Evolutionary conservation across 1,140 invertebrate species (phyloP), one percentile per base, ranked within the genome.

Genomic region (Neodiprion fabricii): DNA sequence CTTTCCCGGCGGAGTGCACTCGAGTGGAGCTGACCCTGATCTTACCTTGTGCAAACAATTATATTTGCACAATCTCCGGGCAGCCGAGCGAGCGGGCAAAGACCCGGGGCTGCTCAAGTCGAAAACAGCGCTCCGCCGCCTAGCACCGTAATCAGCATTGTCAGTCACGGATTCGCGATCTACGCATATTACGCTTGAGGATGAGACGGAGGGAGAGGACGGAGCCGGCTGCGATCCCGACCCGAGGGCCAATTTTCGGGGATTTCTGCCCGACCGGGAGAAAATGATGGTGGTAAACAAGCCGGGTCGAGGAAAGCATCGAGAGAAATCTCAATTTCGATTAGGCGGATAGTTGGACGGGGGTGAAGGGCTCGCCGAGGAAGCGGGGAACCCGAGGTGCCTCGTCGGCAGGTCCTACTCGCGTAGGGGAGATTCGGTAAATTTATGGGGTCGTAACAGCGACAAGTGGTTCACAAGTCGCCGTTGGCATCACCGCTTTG

Each of bases 391-490:
- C 82, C 78, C 74, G 71, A 74, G 76, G 77, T 74, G 76, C 78
- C 72, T 74, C 71, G 72, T 14, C 23, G 71, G 70, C 23, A 71
- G 47, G 48, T 12, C 50, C 72, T 68, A 14, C 53, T 17, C 40
- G 21, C 67, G 77, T 74, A 81, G 80, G 73, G 79, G 67, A 76
- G 79, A 79, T 74, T 72, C 81, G 77, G 79, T 82, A 82, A 88
- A 88, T 88, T 88, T 88, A 88, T 88, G 85, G 85, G 82, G 82
- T 82, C 80, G 85, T 86, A 87, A 85, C 86, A 87, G 86, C 86
- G 87, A 88, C 87, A 88, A 88, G 87, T 88, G 86, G 86, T 88
- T 88, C 84, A 85, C 87, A 88, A 88, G 86, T 88, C 86, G 86
- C 86, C 85, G 83, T 80, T 86, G 83, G 85, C 85, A 85, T 86